These are phyloP conservation scores for Syrmaticus mikado DNA, from an alignment of 2,113 vertebrate species.

Conservation along the genomic window DNA sequence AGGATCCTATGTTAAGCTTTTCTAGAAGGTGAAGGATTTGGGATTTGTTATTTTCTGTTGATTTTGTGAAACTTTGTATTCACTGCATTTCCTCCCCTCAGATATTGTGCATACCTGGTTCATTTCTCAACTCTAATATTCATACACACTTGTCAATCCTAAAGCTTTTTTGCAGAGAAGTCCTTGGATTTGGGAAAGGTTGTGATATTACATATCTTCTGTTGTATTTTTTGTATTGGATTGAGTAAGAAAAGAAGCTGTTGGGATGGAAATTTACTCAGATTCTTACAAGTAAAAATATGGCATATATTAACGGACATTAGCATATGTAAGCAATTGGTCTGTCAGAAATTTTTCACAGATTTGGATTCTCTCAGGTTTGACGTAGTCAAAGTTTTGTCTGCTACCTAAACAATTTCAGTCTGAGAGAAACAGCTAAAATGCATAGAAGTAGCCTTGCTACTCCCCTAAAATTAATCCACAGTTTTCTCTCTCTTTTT, in stretches of 20 bases:
- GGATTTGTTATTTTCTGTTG: background rate
- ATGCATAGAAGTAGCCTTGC: background rate
- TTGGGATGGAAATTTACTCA: background rate
- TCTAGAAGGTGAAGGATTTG: background rate
- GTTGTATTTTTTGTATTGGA: background rate
- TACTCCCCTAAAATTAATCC: background rate
- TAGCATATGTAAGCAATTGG: background rate
- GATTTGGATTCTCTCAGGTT: background rate
- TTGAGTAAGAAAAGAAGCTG: background rate
- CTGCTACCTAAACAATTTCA: background rate
- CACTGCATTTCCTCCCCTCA: background rate
- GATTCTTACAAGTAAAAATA: background rate
- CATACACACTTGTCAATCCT: background rate
- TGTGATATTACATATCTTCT: background rate
- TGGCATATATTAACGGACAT: background rate
- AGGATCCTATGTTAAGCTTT: background rate
- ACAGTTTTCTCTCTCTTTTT: fast-evolving
- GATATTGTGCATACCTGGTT: background rate
- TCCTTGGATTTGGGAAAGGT: background rate
- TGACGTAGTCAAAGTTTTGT: background rate
- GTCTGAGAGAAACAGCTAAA: background rate
- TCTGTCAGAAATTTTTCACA: background rate
- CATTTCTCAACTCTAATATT: background rate
- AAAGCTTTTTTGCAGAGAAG: background rate
- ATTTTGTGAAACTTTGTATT: background rate